Evolutionary conservation across 2,888 invertebrate species (phyloP).

Genomic region (Plemyria rubiginata): DNA sequence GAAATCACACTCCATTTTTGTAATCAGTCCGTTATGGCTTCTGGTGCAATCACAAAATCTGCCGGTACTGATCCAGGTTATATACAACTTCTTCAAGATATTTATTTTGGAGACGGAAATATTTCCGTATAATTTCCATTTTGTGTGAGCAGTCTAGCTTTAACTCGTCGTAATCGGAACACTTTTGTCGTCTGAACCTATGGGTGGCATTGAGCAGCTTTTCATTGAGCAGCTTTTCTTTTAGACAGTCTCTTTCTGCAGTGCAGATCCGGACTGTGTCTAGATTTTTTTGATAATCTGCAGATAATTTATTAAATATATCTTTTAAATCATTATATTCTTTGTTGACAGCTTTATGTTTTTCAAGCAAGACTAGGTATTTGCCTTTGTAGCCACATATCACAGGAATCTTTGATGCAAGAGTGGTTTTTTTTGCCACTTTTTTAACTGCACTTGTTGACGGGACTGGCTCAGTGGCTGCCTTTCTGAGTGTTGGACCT

Average conservation of each 20-base stretch:
- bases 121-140: too few relatives aligned
- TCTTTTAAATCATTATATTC: slow-evolving; percentile 81
- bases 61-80: slow-evolving; percentile 69
- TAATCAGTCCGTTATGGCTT: slow-evolving; percentile 72
- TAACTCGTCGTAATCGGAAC: slow-evolving; percentile 64
- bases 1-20: slow-evolving; percentile 69
- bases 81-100: slow-evolving; percentile 72
- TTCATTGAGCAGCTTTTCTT: slow-evolving; percentile 71
- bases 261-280: slow-evolving; percentile 63
- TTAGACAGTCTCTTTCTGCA: slow-evolving; percentile 65
- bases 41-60: slow-evolving; percentile 66
- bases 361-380: slow-evolving; percentile 85
- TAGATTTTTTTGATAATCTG: slow-evolving; percentile 80
- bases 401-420: slow-evolving; percentile 85
- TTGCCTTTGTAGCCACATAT: slow-evolving; percentile 88
- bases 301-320: slow-evolving; percentile 79
- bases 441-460: slow-evolving; percentile 65
- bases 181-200: too few relatives aligned
- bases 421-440: slow-evolving; percentile 72
- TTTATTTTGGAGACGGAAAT: slow-evolving; percentile 70
- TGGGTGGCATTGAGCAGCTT: too few relatives aligned
- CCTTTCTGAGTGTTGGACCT: slow-evolving; percentile 66
- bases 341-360: slow-evolving; percentile 82
- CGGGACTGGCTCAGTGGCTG: slow-evolving; percentile 66
- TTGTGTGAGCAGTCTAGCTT: slow-evolving; percentile 72